These are phyloP conservation scores for Antrozous pallidus DNA, from an alignment of 2,797 vertebrate species.

Conservation along the genomic window DNA sequence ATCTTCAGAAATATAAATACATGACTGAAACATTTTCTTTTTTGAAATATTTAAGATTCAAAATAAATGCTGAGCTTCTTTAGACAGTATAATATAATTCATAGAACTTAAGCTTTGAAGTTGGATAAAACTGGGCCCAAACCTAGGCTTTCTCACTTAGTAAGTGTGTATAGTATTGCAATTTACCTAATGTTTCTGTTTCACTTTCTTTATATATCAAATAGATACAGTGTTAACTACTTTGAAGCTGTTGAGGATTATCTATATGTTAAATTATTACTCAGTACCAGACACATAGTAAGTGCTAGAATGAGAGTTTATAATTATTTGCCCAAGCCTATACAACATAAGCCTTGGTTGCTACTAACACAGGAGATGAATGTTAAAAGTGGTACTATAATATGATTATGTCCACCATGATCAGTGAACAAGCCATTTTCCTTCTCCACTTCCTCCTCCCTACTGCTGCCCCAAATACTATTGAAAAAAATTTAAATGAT, in stretches of 20 bases:
- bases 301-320: neutral
- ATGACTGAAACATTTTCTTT: neutral
- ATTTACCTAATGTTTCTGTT: slow-evolving; percentile 3
- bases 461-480: neutral
- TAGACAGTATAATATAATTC: neutral
- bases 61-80: neutral
- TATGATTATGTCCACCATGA: neutral
- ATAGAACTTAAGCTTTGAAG: neutral
- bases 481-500: neutral
- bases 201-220: neutral
- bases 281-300: neutral
- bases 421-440: neutral
- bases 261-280: neutral
- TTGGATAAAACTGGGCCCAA: neutral
- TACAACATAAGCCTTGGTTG: neutral
- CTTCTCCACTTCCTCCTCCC: neutral
- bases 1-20: neutral
- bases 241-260: neutral
- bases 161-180: neutral
- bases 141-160: neutral
- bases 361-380: neutral
- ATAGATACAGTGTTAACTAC: neutral
- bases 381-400: neutral
- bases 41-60: neutral
- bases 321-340: neutral